Base-by-base conservation (phyloP, 2,113 vertebrate species). In the Dromiciops gliroides region DNA sequence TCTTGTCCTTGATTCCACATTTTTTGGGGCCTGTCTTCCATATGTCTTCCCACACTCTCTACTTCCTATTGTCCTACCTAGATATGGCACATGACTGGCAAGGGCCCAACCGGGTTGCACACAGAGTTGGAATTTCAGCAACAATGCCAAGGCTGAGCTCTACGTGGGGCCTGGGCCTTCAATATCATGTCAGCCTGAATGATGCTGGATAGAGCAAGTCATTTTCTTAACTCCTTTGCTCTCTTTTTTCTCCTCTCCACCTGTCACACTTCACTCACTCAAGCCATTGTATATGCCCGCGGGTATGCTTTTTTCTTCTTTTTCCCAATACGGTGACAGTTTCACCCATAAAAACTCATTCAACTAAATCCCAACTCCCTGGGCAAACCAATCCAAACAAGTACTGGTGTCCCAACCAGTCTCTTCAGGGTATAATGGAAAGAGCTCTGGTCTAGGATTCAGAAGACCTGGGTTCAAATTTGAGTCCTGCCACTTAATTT, bases 81-180 rank as follows among this genome's bases (percentile, higher is more conserved):
- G 96, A 96, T 97, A 96, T 97, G 97, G 97, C 97, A 98, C 97
- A 96, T 97, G 97, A 97, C 91, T 97, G 96, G 97, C 97, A n/a
- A 19, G 0, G 7, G 88, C 96, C 97, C 95, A 97, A 95, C 97
- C 96, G 97, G 96, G 97, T 96, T 97, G 95, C 0, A 2, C 95
- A 89, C 94, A 97, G 95, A 97, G 96, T 95, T 98, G 97, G 97
- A 97, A 98, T 97, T 97, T 97, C 97, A 98, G 96, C 96, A 96
- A 95, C 96, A 93, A 94, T 95, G 96, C 97, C 97, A 98, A 96
- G 95, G 94, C 97, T 89, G 91, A 95, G 96, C n/a, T 16, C 93
- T 95, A 88, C 91, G 91, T 83, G 67, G n/a, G 96, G 96, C 97
- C 97, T 95, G 91, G 93, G 88, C 94, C 96, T 93, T 96, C 67